Conservation (phyloP, 1,140 invertebrate species). For the Monochamus saltuarius region DNA sequence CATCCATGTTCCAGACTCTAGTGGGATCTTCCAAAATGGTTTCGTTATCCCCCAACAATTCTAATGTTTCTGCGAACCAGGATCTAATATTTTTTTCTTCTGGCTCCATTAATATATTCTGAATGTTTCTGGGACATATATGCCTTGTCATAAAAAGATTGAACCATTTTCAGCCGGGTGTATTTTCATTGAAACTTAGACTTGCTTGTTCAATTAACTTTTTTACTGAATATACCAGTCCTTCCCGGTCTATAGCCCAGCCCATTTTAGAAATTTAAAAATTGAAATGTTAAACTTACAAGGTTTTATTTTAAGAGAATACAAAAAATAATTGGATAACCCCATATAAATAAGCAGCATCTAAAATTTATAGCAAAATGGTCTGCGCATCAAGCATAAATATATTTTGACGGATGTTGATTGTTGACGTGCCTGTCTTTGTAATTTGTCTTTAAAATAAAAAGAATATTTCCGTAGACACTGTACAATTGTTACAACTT, state of each 20-base stretch:
- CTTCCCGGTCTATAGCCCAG: constrained; percentile 38
- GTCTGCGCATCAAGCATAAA: no score
- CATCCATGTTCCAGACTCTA: constrained; percentile 45
- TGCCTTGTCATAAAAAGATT: constrained; percentile 35
- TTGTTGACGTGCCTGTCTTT: no score
- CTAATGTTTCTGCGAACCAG: constrained; percentile 35
- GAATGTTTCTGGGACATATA: constrained; percentile 32
- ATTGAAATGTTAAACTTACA: no score
- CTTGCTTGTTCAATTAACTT: constrained; percentile 23
- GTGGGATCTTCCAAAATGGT: constrained; percentile 34
- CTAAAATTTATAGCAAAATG: no score
- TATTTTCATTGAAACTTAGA: constrained; percentile 27
- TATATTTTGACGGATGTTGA: no score
- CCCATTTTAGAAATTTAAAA: constrained; percentile 27
- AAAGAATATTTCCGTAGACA: no score
- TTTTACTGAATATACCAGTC: constrained; percentile 34
- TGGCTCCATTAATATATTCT: constrained; percentile 34
- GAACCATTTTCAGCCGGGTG: constrained; percentile 36
- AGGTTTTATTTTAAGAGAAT: no score
- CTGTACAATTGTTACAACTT: no score
- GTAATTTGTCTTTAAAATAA: no score
- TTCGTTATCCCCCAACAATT: constrained; percentile 28
- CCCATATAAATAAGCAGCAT: no score
- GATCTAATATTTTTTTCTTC: constrained; percentile 35
- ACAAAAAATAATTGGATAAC: no score